Conservation (phyloP, 2,888 invertebrate genomes). For the Pammene fasciana region DNA sequence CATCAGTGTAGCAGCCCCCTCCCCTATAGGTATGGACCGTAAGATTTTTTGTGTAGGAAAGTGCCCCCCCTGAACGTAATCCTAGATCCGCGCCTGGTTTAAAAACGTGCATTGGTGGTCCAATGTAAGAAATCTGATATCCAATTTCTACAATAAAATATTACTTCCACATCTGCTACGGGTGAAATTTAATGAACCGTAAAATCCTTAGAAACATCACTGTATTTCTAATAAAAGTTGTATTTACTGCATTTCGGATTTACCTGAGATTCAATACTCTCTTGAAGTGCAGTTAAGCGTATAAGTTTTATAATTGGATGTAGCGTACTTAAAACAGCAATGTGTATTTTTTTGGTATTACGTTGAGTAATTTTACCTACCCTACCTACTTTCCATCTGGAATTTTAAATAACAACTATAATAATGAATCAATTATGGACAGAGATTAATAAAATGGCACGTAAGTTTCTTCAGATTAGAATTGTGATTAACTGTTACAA, state of each 20-base stretch:
- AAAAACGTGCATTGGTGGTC: neutral
- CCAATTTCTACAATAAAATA: neutral
- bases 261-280: neutral
- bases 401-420: too few relatives aligned
- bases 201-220: conserved; percentile 8
- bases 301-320: conserved; percentile 15
- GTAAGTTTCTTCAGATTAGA: too few relatives aligned
- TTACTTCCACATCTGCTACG: conserved; percentile 5
- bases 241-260: conserved; percentile 17
- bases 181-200: conserved; percentile 11
- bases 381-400: neutral
- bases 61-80: too few relatives aligned
- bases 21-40: too few relatives aligned
- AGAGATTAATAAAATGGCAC: too few relatives aligned
- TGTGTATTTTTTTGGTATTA: conserved; percentile 1
- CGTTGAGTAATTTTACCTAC: neutral
- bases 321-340: neutral
- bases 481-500: neutral
- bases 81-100: too few relatives aligned
- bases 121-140: neutral
- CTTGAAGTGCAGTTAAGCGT: conserved; percentile 25
- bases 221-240: conserved; percentile 7
- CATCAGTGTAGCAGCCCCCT: too few relatives aligned
- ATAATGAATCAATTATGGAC: too few relatives aligned
- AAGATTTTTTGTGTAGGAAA: too few relatives aligned